Conservation (phyloP, 2,113 vertebrate species). For the Sturnira hondurensis region DNA sequence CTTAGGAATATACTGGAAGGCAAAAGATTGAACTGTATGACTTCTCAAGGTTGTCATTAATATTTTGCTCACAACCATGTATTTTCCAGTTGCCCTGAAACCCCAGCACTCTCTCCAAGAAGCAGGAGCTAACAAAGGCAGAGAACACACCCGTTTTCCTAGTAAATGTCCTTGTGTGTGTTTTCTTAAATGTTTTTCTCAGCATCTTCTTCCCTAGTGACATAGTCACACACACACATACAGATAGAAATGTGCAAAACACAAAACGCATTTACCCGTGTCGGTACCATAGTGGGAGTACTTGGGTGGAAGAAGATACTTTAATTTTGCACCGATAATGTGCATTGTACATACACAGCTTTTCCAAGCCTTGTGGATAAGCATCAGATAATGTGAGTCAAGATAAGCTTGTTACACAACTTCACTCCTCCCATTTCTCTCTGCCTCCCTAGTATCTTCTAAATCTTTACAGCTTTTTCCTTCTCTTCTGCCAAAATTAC, state of each 20-base stretch:
- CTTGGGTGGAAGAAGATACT: fast-evolving
- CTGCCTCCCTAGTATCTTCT: background rate
- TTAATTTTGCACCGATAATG: background rate
- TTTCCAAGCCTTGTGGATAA: background rate
- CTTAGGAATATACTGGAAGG: background rate
- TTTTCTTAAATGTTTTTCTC: background rate
- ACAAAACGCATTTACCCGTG: fast-evolving
- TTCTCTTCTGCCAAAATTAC: background rate
- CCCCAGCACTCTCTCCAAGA: background rate
- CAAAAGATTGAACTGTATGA: background rate
- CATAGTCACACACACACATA: background rate
- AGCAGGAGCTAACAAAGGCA: background rate
- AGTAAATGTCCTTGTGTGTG: background rate
- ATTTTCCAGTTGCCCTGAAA: background rate
- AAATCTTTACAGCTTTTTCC: background rate
- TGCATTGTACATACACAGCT: fast-evolving
- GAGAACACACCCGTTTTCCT: background rate
- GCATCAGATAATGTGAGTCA: too few relatives aligned
- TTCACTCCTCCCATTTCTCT: fast-evolving
- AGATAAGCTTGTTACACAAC: background rate
- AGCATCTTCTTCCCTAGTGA: too few relatives aligned
- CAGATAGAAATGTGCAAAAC: background rate
- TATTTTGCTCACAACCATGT: conserved; percentile 20
- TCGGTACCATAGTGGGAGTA: too few relatives aligned
- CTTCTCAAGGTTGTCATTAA: conserved; percentile 20